These are phyloP conservation scores for Montipora cactus DNA, from an alignment of 64 coral and sea anemone genomes.

Conservation along the genomic window DNA sequence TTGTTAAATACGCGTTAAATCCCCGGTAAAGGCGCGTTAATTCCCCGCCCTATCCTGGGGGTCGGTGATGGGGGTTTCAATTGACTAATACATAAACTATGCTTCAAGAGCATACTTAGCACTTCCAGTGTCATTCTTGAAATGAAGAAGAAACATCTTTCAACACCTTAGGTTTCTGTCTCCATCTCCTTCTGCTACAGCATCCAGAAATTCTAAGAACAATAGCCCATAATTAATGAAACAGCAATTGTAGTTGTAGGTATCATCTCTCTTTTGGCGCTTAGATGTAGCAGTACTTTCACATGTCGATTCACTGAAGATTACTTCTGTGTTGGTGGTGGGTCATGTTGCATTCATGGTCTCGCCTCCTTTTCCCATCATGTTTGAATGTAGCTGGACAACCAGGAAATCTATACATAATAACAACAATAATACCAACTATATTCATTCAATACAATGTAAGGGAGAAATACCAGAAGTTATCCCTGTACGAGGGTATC, in stretches of 20 bases:
- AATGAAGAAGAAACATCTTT: conserved; percentile 58
- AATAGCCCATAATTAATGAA: conserved; percentile 61
- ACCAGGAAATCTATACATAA: conserved; percentile 45
- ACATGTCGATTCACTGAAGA: background rate
- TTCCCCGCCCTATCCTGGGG: too few species aligned
- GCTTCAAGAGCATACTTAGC: conserved; percentile 71
- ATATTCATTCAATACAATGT: too few species aligned
- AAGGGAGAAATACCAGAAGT: too few species aligned
- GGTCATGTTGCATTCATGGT: conserved; percentile 56
- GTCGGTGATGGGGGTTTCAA: too few species aligned
- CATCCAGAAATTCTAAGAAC: conserved; percentile 68
- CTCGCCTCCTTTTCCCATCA: conserved; percentile 70
- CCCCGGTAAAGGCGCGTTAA: too few species aligned
- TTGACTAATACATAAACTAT: background rate
- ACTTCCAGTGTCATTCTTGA: background rate
- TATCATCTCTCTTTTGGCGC: conserved; percentile 20
- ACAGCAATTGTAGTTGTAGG: conserved; percentile 60
- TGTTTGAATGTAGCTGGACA: conserved; percentile 60
- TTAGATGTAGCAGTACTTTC: background rate
- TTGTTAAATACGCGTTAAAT: too few species aligned
- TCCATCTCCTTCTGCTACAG: conserved; percentile 70
- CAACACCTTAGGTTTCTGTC: conserved; percentile 45
- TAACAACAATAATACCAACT: too few species aligned
- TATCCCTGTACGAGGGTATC: too few species aligned
- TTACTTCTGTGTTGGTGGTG: conserved; percentile 17